Percentiles rank a stretch among this genome's conserved stretches.
Conservation (phyloP, 2,113 vertebrate species). For the Beaufortia kweichowensis region DNA sequence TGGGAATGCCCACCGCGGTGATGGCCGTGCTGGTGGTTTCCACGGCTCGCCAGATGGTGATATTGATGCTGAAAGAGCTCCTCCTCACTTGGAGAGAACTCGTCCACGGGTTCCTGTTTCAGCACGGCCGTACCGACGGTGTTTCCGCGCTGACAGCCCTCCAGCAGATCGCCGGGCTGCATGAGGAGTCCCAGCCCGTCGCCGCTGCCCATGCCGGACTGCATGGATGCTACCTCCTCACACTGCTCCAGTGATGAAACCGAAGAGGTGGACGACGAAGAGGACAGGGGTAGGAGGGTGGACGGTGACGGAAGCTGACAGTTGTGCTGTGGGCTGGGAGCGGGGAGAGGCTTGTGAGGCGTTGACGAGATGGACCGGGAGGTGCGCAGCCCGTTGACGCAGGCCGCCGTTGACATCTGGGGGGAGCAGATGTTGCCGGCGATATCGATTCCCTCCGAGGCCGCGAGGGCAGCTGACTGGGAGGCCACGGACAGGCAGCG, state of each 20-base stretch:
- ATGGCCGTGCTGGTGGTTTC: conserved; percentile 63
- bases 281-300: conserved; percentile 77
- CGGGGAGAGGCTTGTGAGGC: conserved; percentile 68
- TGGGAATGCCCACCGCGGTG: conserved; percentile 31
- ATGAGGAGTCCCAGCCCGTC: conserved; percentile 65
- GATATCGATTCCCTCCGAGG: conserved; percentile 79
- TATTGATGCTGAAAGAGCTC: conserved; percentile 84
- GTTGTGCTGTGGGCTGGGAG: conserved; percentile 73
- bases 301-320: conserved; percentile 75
- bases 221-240: conserved; percentile 80
- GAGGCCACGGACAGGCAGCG: conserved; percentile 79
- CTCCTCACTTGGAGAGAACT: conserved; percentile 82
- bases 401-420: conserved; percentile 86
- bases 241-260: conserved; percentile 74
- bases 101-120: conserved; percentile 92
- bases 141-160: conserved; percentile 62
- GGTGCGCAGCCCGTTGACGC: conserved; percentile 81
- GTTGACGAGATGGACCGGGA: conserved; percentile 61
- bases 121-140: conserved; percentile 72
- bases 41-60: conserved; percentile 65
- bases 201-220: conserved; percentile 61
- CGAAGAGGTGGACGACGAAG: conserved; percentile 67
- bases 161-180: conserved; percentile 61
- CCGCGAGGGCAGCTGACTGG: conserved; percentile 60
- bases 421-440: conserved; percentile 84